Evolutionary conservation across 1,140 invertebrate species (phyloP).

Genomic region (Belonocnema kinseyi): DNA sequence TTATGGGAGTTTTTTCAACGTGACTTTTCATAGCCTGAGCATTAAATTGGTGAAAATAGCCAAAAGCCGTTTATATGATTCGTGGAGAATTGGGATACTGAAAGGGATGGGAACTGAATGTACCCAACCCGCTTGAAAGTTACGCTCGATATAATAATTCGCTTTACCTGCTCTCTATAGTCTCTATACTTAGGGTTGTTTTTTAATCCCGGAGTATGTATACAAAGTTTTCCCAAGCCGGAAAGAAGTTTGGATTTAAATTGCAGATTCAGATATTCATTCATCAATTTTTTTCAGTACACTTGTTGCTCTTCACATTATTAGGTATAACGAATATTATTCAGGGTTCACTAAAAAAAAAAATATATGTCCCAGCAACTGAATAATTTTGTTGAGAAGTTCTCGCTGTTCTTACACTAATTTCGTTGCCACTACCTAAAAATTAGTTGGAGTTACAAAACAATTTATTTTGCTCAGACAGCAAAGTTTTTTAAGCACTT

Average conservation of each 20-base stretch:
- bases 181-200: too few species aligned
- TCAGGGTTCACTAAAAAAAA: too few species aligned
- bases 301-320: conserved; percentile 29
- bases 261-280: not conserved
- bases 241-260: not conserved
- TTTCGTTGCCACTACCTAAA: too few species aligned
- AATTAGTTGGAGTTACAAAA: too few species aligned
- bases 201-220: conserved; percentile 8
- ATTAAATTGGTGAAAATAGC: conserved; percentile 1
- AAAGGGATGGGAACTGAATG: conserved; percentile 6
- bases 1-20: not conserved
- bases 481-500: too few species aligned
- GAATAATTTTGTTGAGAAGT: too few species aligned
- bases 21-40: not conserved
- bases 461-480: too few species aligned
- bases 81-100: not conserved
- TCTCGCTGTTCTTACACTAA: too few species aligned
- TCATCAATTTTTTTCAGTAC: not conserved
- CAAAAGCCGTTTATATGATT: not conserved
- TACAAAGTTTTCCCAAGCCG: not conserved
- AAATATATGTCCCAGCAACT: too few species aligned
- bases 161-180: not conserved
- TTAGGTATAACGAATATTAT: not conserved
- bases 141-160: conserved; percentile 14
- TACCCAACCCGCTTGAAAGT: conserved; percentile 2